These are phyloP conservation scores for Micoletzkya japonica DNA, from an alignment of 2,888 invertebrate genomes.

Conservation along the genomic window DNA sequence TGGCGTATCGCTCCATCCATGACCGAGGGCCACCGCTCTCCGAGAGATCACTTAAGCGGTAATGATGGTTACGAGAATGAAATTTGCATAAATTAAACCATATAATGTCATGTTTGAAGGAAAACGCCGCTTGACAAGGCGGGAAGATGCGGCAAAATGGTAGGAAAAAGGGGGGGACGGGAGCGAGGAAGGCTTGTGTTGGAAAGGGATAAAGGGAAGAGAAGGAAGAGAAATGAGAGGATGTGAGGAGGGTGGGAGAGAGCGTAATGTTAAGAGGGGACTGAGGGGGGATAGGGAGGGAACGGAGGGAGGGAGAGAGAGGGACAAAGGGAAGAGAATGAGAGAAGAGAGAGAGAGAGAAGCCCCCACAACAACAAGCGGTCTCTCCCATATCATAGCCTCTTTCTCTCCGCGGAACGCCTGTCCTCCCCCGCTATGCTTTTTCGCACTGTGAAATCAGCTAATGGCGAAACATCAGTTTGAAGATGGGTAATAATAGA, in stretches of 20 bases:
- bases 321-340: slow-evolving; percentile 1
- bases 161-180: too few species aligned
- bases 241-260: slow-evolving; percentile 1
- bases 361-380: not conserved
- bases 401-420: not conserved
- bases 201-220: not conserved
- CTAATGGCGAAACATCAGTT: not conserved
- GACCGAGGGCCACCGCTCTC: too few species aligned
- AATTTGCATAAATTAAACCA: too few species aligned
- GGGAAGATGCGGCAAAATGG: too few species aligned
- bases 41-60: too few species aligned
- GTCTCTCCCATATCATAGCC: not conserved
- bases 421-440: too few species aligned
- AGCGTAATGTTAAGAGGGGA: too few species aligned
- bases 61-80: too few species aligned
- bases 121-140: too few species aligned
- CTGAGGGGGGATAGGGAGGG: slow-evolving; percentile 8
- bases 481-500: not conserved
- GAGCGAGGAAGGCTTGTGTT: too few species aligned
- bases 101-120: too few species aligned
- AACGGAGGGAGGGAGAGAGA: not conserved
- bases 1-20: slow-evolving; percentile 15
- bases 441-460: too few species aligned
- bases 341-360: not conserved
- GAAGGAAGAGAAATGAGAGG: slow-evolving; percentile 2